These are phyloP conservation scores for Esox masquinongy DNA, from an alignment of 2,797 vertebrate genomes.

Conservation along the genomic window DNA sequence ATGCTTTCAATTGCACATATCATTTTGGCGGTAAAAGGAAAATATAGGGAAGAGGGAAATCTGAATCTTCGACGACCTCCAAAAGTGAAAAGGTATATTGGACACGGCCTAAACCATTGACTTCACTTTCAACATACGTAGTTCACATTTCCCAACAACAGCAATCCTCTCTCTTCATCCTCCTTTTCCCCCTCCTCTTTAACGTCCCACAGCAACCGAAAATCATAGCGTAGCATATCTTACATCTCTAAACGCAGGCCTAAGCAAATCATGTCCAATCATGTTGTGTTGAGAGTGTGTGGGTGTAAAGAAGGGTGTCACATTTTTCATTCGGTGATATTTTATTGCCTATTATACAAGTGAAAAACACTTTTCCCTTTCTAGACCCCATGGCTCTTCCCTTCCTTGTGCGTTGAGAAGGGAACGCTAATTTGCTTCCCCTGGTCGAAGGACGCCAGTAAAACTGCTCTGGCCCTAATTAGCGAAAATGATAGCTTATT, in stretches of 20 bases:
- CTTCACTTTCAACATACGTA: neutral
- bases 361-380: neutral
- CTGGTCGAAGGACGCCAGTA: constrained; percentile 8
- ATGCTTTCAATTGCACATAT: neutral
- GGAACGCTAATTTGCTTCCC: constrained; percentile 2
- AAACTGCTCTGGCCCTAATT: constrained; percentile 2
- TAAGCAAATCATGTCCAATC: constrained; percentile 5
- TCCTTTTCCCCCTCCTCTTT: neutral
- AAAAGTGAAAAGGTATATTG: neutral
- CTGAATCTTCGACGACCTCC: neutral
- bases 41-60: too few species aligned
- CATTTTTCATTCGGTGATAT: neutral
- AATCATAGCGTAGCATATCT: neutral
- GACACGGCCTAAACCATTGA: neutral
- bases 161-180: neutral
- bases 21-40: neutral
- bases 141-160: neutral
- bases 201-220: neutral
- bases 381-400: neutral
- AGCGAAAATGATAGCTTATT: constrained; percentile 1
- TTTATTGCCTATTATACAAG: neutral
- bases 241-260: neutral
- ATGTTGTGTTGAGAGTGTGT: constrained; percentile 12
- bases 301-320: constrained; percentile 2
- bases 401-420: neutral